Evolutionary conservation across 1,140 invertebrate species (phyloP).

Genomic region (Scaptomyza pallida): DNA sequence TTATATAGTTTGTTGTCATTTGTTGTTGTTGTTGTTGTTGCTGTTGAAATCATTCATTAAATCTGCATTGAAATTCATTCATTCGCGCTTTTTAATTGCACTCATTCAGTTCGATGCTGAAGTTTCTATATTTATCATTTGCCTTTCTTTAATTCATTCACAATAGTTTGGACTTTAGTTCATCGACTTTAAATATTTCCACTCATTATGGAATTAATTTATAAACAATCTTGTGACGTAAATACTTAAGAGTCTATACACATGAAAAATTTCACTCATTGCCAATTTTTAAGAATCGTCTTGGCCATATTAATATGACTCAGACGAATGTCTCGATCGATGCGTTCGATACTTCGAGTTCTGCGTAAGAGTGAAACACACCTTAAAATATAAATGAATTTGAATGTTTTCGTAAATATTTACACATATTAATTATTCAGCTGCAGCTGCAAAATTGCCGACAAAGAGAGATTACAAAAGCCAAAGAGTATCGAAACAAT

Average conservation of each 20-base stretch:
- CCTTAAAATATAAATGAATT: conserved; percentile 65
- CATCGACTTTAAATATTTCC: neutral
- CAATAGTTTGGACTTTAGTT: neutral
- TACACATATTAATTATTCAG: conserved; percentile 64
- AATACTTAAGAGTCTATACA: conserved; percentile 33
- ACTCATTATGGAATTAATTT: conserved; percentile 2
- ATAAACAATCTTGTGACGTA: conserved; percentile 32
- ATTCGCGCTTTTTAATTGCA: conserved; percentile 69
- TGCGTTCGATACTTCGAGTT: conserved; percentile 31
- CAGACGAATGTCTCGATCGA: conserved; percentile 23
- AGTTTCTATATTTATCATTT: conserved; percentile 34
- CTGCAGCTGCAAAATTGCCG: conserved; percentile 35
- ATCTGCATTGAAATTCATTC: conserved; percentile 75
- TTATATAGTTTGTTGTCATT: conserved; percentile 70
- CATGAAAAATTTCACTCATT: conserved; percentile 31
- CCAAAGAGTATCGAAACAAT: conserved; percentile 15
- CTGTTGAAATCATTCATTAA: conserved; percentile 74
- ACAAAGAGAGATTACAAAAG: conserved; percentile 1
- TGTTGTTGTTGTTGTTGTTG: conserved; percentile 33
- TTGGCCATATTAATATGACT: conserved; percentile 38
- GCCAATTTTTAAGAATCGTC: conserved; percentile 3
- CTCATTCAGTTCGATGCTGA: conserved; percentile 27
- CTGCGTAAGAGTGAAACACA: conserved; percentile 49
- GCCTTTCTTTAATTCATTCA: conserved; percentile 6
- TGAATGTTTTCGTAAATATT: conserved; percentile 72